Evolutionary conservation across 1,140 invertebrate species (phyloP).

Genomic region (Mercenaria mercenaria): DNA sequence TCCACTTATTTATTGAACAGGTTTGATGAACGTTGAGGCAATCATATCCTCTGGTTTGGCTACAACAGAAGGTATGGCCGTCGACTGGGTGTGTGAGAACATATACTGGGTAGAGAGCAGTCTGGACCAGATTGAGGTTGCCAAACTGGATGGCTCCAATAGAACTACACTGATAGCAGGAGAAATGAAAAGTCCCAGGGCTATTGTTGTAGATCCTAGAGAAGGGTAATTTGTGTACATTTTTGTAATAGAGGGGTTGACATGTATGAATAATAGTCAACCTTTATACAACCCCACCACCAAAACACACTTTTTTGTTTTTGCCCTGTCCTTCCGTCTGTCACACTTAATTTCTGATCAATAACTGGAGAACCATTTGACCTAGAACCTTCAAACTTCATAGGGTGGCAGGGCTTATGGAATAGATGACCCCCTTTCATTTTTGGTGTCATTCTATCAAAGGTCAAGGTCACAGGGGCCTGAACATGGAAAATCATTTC

Average conservation of each 20-base stretch:
- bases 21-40: conserved; percentile 92
- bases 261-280: neutral
- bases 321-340: no score
- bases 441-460: no score
- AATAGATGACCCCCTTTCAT: no score
- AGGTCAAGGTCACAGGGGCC: no score
- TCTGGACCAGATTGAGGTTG: conserved; percentile 96
- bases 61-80: conserved; percentile 96
- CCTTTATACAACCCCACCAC: no score
- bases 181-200: conserved; percentile 94
- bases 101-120: conserved; percentile 98
- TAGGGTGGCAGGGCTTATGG: no score
- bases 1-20: no score
- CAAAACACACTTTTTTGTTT: no score
- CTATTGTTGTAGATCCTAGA: conserved; percentile 94
- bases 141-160: conserved; percentile 92
- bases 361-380: no score
- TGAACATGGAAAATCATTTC: no score
- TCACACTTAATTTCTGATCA: no score
- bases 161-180: conserved; percentile 93
- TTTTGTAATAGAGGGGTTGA: neutral
- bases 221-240: conserved; percentile 87
- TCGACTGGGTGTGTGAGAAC: conserved; percentile 99
- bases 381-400: no score
- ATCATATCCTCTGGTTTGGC: conserved; percentile 94